Evolutionary conservation across 2,113 vertebrate genomes (phyloP).

Genomic region (Felis chaus): DNA sequence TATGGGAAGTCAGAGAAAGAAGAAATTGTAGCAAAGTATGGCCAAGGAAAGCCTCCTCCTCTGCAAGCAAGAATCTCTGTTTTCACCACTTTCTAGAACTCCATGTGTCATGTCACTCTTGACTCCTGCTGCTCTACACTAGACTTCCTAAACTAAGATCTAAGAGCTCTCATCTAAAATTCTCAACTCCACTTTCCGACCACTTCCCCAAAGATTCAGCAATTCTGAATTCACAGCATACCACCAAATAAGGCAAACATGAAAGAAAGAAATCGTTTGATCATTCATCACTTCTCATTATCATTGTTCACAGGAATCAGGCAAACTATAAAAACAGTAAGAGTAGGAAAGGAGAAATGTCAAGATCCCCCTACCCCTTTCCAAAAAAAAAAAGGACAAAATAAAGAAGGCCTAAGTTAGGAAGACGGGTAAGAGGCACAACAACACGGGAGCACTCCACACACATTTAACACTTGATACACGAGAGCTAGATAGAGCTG

Average conservation of each 20-base stretch:
- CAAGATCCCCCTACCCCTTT: not conserved
- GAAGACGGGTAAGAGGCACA: not conserved
- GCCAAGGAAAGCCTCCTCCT: not conserved
- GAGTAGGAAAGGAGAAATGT: not conserved
- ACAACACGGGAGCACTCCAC: not conserved
- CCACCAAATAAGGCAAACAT: not conserved
- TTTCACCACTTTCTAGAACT: not conserved
- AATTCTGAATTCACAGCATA: constrained; percentile 6
- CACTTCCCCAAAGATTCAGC: not conserved
- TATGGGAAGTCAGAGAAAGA: not conserved
- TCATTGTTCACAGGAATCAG: not conserved
- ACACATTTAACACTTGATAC: not conserved
- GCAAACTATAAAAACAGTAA: not conserved
- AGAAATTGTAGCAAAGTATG: not conserved
- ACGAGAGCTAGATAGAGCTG: not conserved
- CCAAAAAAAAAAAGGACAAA: not conserved
- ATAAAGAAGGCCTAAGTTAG: not conserved
- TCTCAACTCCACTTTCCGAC: not conserved
- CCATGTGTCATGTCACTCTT: not conserved
- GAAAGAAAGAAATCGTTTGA: not conserved
- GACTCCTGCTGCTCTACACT: not conserved
- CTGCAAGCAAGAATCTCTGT: not conserved
- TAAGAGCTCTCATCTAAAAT: not conserved
- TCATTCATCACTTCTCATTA: not conserved
- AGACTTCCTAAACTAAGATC: not conserved